Base-by-base conservation (phyloP, 2,113 vertebrate species). In the Cepphus grylle region DNA sequence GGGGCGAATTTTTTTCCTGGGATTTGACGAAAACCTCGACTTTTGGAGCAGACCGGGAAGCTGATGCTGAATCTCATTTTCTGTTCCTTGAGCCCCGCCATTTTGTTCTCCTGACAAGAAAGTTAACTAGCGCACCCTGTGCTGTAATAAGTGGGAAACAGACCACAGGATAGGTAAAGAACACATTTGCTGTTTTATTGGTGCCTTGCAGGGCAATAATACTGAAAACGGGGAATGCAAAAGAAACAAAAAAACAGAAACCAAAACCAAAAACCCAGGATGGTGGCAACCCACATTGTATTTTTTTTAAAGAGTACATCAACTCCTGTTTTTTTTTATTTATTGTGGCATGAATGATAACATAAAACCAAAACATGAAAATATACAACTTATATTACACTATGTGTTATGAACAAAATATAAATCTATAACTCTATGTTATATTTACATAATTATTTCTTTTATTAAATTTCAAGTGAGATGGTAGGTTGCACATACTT, bases 351-450 rank as follows among this genome's bases (percentile, higher is more conserved):
- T 99, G 99, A 98, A 99, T 99, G 99, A 99, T 99, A 99, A 99
- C 99, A 99, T 99, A 99, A 99, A 99, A 99, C 99, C 99, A 98
- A 98, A 98, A 99, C 99, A 99, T 99, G 99, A 99, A 98, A 99
- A 99, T 99, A 99, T 99, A 99, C 99, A 99, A 99, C 99, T 99
- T 99, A 99, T 99, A 99, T 99, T 99, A 99, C 99, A 99, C 99
- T 99, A 99, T 99, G 99, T 99, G 99, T 99, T 99, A 99, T 99
- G 99, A 99, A 99, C 99, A 99, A 99, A 99, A 99, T 99, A 99
- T 99, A 99, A 99, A 99, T 99, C 99, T 99, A 99, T 99, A 99
- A 99, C 99, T 99, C 99, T 99, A 99, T 99, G 99, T 99, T 99
- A 99, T 99, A 99, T 99, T 99, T 99, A 99, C 99, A 99, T 99